These are phyloP conservation scores for Stichopus chloronotus DNA, from an alignment of 35 echinoderm and acorn worm species.

Conservation along the genomic window DNA sequence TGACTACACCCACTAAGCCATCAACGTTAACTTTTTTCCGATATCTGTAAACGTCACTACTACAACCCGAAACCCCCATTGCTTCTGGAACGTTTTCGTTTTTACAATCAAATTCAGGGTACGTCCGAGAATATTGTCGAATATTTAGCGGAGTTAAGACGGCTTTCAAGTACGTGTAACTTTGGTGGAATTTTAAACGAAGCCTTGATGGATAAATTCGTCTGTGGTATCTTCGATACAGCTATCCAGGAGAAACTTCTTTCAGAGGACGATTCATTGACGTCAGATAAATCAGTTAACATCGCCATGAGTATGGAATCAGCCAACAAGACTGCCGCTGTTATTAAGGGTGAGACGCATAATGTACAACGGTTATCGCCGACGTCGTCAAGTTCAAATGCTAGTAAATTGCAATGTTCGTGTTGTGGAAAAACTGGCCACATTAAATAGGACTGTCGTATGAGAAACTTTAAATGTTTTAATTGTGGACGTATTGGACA, in stretches of 20 bases:
- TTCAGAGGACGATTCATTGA: slow-evolving; percentile 34
- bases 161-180: not conserved
- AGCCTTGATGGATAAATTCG: not conserved
- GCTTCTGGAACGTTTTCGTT: slow-evolving; percentile 20
- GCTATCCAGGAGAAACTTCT: not conserved
- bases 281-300: not conserved
- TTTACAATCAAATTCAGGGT: slow-evolving; percentile 5
- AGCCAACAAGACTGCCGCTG: not conserved
- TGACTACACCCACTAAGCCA: not conserved
- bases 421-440: slow-evolving; percentile 27
- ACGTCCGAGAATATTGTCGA: not conserved
- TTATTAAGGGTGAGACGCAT: not conserved
- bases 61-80: slow-evolving; percentile 33
- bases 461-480: not conserved
- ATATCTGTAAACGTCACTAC: slow-evolving; percentile 17
- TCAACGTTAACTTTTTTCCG: too few species aligned
- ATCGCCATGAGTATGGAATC: slow-evolving; percentile 43
- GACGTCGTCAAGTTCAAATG: not conserved
- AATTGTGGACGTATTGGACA: slow-evolving; percentile 30
- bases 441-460: not conserved
- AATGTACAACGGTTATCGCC: not conserved
- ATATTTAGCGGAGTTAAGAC: slow-evolving; percentile 1
- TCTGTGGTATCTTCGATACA: not conserved
- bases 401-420: not conserved
- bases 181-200: not conserved